phyloP scores from a whole-genome alignment of 2,888 invertebrate genomes.

The Clostera curtula region DNA sequence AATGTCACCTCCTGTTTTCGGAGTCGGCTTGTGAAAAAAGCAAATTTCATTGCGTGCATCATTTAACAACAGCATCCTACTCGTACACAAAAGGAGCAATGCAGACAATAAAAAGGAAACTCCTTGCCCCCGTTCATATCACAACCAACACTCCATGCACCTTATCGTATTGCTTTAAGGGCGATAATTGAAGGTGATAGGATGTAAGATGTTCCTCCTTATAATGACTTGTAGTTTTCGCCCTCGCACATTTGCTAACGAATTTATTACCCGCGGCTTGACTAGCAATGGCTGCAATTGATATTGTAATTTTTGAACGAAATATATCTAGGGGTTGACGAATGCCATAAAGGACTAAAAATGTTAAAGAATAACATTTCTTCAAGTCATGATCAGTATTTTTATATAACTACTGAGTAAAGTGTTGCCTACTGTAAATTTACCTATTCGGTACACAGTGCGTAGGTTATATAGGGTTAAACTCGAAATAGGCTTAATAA shows the following conservation, averaged over 20 bases:
- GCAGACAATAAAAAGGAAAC: constrained; percentile 20
- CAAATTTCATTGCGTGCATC: too few species aligned
- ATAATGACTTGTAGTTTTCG: constrained; percentile 51
- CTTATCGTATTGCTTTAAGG: too few species aligned
- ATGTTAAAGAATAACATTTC: background rate
- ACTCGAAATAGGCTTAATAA: too few species aligned
- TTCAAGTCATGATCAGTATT: background rate
- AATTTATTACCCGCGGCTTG: constrained; percentile 37
- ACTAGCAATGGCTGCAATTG: constrained; percentile 15
- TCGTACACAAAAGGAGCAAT: constrained; percentile 4
- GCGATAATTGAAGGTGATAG: too few species aligned
- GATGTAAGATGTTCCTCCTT: constrained; percentile 8
- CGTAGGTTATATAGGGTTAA: too few species aligned
- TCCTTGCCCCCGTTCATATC: constrained; percentile 14
- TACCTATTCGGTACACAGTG: too few species aligned
- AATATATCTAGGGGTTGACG: constrained; percentile 2
- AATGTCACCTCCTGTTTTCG: too few species aligned
- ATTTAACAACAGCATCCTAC: too few species aligned
- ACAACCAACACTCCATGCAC: too few species aligned
- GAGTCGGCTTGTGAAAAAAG: too few species aligned
- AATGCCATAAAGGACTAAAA: constrained; percentile 4
- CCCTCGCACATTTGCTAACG: constrained; percentile 33
- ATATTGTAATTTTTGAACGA: constrained; percentile 16
- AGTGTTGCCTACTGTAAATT: constrained; percentile 1
- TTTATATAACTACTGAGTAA: background rate